Base-by-base conservation (phyloP, 2,888 invertebrate species). In the Acanthosepion esculentum region DNA sequence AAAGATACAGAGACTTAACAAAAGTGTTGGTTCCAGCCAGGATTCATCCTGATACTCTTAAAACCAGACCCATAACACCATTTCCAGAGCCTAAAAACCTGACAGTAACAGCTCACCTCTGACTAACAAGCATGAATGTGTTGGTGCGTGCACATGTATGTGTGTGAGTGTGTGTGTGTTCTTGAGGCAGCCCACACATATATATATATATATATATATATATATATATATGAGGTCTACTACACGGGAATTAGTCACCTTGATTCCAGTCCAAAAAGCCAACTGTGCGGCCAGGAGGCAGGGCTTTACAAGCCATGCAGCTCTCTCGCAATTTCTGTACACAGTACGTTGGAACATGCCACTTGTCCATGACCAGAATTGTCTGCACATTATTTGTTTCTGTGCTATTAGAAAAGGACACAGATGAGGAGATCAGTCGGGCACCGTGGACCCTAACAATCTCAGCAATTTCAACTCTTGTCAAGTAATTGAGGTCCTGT, bases 201-300 rank as follows among this genome's bases (percentile, higher is more conserved):
- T 78, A 78, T 8, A 78, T n/a, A n/a, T 78, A 41, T 41, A 41
- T 41, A 41, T 41, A 41, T 41, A 41, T 41, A 41, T 41, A 41
- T 41, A 41, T 78, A 18, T 78, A 78, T 8, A 78, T n/a, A n/a
- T 78, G 78, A 33, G 78, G 78, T 78, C 78, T 78, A 78, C 78
- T 78, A 78, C n/a, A 12, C 78, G 12, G n/a, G 78, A 29, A 78
- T 92, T 92, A 55, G 33, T 94, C n/a, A 6, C n/a, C 59, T 59
- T 55, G 94, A 48, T 55, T 94, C 94, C 94, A 94, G 59, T 94
- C 94, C 55, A 94, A 41, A 55, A 94, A 94, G 7, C 94, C 94
- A 55, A 94, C 94, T 18, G 94, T 94, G 33, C 94, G 94, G 20
- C 94, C 94, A 94, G 94, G 94, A 23, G 94, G 94, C 33, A 94